Evolutionary conservation across 2,797 vertebrate genomes (phyloP), one percentile per base, ranked within the genome.

Genomic region (Zalophus californianus): DNA sequence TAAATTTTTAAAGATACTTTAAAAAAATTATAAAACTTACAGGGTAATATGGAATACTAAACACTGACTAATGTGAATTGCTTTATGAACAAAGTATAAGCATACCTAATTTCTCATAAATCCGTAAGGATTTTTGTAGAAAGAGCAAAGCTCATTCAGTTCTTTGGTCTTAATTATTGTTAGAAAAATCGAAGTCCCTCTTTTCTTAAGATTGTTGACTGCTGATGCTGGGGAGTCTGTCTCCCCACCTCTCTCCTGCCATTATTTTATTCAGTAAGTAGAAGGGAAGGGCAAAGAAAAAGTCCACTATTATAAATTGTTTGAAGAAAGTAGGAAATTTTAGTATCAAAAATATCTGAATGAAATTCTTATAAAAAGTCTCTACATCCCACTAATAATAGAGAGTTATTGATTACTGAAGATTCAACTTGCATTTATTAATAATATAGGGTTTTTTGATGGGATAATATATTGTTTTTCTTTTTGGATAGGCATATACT

Each of bases 401-500:
- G 52, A 84, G 23, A 52, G 38, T 91, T 93, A 73, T 54, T 94
- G 38, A 94, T 95, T 92, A n/a, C 44, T 95, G 79, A 78, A 92
- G 38, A 78, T 3, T 96, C 52, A 95, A 60, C 77, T 89, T 96
- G 12, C 25, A 32, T 82, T 95, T 79, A 56, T 90, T 64, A 94
- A 9, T 96, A 92, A 90, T 32, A 5, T 66, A 66, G 41, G 25
- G 7, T 29, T 29, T 73, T 79, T 96, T 96, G n/a, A 94, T 92
- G 25, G n/a, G 25, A 80, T 73, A 84, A 78, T 90, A 0, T 90
- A 20, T 90, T 85, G 38, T 93, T 91, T 98, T 97, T 85, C 96
- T 97, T 97, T 98, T 88, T 85, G 96, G 14, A 66, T 96, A 99
- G 99, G 99, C 99, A 41, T 99, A 99, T 86, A 98, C 98, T 98